Evolutionary conservation across 2,888 invertebrate genomes (phyloP).

Genomic region (Athripsodes cinereus): DNA sequence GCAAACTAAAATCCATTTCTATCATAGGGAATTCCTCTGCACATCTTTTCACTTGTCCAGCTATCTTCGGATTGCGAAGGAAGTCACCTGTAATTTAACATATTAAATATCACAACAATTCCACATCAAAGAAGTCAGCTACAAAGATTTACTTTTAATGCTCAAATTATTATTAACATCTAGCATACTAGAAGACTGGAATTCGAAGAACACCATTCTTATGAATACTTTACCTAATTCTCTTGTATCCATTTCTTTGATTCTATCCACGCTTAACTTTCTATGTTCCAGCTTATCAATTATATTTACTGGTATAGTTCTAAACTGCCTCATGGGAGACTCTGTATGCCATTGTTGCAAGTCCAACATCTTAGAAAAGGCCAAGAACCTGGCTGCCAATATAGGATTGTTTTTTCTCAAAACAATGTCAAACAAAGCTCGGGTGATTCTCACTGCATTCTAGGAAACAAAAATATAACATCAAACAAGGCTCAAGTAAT

Average conservation of each 20-base stretch:
- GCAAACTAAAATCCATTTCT: slow-evolving; percentile 75
- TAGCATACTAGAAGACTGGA: not conserved
- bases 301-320: slow-evolving; percentile 67
- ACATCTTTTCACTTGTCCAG: slow-evolving; percentile 70
- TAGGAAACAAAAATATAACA: slow-evolving; percentile 61
- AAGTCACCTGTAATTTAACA: slow-evolving; percentile 49
- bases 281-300: slow-evolving; percentile 76
- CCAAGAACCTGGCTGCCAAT: slow-evolving; percentile 78
- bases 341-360: slow-evolving; percentile 84
- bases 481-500: slow-evolving; percentile 92
- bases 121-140: not conserved
- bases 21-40: slow-evolving; percentile 81
- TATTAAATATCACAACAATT: not conserved
- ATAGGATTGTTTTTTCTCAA: slow-evolving; percentile 85
- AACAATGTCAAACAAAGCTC: slow-evolving; percentile 92
- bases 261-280: slow-evolving; percentile 65
- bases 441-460: slow-evolving; percentile 85
- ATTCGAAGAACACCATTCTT: not conserved
- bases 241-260: slow-evolving; percentile 80
- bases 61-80: slow-evolving; percentile 71
- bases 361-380: slow-evolving; percentile 90
- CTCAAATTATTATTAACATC: not conserved
- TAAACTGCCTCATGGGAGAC: slow-evolving; percentile 82
- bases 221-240: slow-evolving; percentile 73
- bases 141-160: not conserved